phyloP scores from a whole-genome alignment of 2,888 invertebrate species.

The Eugnorisma glareosa region DNA sequence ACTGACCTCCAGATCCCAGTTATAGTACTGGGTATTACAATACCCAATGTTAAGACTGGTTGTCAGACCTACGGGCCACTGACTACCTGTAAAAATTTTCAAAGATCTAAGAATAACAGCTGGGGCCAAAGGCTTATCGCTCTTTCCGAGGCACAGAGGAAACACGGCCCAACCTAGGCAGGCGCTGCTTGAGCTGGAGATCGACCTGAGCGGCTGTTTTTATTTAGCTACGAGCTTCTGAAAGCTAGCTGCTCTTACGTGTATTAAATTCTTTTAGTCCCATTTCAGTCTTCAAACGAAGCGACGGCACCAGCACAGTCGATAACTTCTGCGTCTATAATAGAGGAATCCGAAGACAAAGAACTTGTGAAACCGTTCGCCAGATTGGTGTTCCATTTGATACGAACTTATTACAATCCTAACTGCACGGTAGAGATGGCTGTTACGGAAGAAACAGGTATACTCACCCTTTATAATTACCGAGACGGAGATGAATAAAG shows the following conservation, averaged over 20 bases:
- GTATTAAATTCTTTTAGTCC: not conserved
- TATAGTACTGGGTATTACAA: not conserved
- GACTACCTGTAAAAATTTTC: not conserved
- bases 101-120: not conserved
- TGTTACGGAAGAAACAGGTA: slow-evolving; percentile 61
- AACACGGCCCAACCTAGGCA: not conserved
- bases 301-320: slow-evolving; percentile 84
- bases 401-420: slow-evolving; percentile 80
- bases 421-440: slow-evolving; percentile 66
- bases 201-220: not conserved
- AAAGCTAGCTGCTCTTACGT: not conserved
- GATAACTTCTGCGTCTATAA: slow-evolving; percentile 75
- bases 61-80: not conserved
- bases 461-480: not conserved
- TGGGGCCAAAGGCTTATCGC: not conserved
- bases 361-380: slow-evolving; percentile 82
- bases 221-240: not conserved
- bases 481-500: not conserved
- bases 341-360: slow-evolving; percentile 71
- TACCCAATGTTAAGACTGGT: not conserved
- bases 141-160: not conserved
- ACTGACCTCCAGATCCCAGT: too few relatives aligned
- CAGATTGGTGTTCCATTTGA: slow-evolving; percentile 77
- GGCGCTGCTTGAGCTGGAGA: not conserved
- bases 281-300: slow-evolving; percentile 83